Percentiles rank a stretch among this genome's conserved stretches.
Conservation (phyloP, 64 coral and sea anemone genomes). For the Actinia tenebrosa region DNA sequence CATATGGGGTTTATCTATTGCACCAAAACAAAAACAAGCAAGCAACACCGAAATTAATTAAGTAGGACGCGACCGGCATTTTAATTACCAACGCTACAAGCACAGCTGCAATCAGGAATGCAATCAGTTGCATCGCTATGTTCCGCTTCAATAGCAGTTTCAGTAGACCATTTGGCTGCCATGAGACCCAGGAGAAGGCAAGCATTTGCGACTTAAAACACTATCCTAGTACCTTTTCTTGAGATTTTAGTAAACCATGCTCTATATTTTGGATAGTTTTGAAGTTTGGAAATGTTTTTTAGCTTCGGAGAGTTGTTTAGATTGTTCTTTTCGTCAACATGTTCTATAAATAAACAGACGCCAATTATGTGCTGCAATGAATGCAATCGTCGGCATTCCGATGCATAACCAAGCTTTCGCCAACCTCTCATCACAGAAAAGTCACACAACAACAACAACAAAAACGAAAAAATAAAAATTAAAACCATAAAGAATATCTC, state of each 20-base stretch:
- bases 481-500: neutral
- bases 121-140: conserved; percentile 7
- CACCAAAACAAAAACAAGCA: neutral
- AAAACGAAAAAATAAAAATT: neutral
- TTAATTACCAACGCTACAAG: neutral
- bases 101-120: neutral
- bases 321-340: conserved; percentile 2
- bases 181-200: neutral
- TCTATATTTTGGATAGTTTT: neutral
- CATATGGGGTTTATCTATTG: too few relatives aligned
- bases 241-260: neutral
- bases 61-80: neutral
- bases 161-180: conserved; percentile 2
- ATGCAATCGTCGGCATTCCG: neutral
- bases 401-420: neutral
- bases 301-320: neutral
- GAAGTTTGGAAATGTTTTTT: neutral
- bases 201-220: neutral
- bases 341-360: conserved; percentile 14
- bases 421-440: neutral
- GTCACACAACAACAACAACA: neutral
- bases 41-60: neutral
- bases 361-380: neutral
- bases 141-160: neutral
- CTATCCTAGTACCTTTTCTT: neutral